Percentiles rank a stretch among this genome's conserved stretches.
Evolutionary conservation across 1,140 invertebrate species (phyloP).

Genomic region (Rhysida immarginata): DNA sequence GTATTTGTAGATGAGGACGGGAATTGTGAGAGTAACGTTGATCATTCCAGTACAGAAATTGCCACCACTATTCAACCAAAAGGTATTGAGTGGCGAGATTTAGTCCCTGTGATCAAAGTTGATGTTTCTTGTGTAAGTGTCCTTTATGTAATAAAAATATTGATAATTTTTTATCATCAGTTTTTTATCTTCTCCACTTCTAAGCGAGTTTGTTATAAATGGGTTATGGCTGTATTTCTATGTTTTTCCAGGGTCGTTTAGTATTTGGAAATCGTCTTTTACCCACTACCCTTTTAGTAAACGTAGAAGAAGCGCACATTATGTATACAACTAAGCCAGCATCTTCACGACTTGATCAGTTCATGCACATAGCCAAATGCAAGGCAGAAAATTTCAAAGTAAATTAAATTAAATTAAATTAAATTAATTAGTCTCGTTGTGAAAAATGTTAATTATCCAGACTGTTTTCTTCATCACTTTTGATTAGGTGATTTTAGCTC

Average conservation of each 20-base stretch:
- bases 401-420: no score
- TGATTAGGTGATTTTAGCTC: constrained; percentile 63
- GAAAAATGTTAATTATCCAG: constrained; percentile 17
- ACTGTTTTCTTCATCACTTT: constrained; percentile 13
- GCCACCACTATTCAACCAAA: constrained; percentile 10
- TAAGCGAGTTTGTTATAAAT: no score
- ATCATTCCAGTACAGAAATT: constrained; percentile 2
- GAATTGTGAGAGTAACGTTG: not conserved
- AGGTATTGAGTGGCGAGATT: constrained; percentile 57
- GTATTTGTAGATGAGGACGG: constrained; percentile 4
- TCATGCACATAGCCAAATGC: constrained; percentile 92
- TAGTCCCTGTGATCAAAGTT: constrained; percentile 92
- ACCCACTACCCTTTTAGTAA: constrained; percentile 81
- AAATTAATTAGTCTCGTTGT: no score
- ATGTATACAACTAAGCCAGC: constrained; percentile 91
- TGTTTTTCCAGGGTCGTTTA: constrained; percentile 70
- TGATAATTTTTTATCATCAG: no score
- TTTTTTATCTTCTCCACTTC: no score
- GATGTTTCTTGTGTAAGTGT: constrained; percentile 63
- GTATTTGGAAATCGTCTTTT: constrained; percentile 94
- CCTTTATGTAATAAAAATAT: no score
- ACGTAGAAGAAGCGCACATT: constrained; percentile 85
- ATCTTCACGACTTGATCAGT: constrained; percentile 76
- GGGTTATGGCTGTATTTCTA: no score
- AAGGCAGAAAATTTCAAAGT: constrained; percentile 86